These are phyloP conservation scores for Drepana arcuata DNA, from an alignment of 1,140 invertebrate genomes.

Conservation along the genomic window DNA sequence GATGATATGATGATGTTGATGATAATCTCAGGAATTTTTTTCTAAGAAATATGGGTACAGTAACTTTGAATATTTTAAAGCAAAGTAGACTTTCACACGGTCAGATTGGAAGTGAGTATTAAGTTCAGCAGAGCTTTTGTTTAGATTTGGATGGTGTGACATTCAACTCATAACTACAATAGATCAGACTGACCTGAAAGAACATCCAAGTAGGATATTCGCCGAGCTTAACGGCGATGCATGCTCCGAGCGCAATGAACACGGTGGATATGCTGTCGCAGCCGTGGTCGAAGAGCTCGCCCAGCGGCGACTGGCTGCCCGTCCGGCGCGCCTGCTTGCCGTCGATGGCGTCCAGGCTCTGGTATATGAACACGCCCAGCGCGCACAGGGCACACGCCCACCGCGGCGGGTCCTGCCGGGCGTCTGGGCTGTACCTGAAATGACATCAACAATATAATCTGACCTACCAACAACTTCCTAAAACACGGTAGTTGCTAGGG, in stretches of 20 bases:
- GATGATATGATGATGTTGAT: too few species aligned
- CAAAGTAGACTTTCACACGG: too few species aligned
- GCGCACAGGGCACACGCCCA: conserved; percentile 95
- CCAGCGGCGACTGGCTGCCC: conserved; percentile 91
- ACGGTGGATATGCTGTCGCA: conserved; percentile 98
- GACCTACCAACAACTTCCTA: too few species aligned
- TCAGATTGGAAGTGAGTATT: too few species aligned
- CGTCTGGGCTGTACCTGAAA: conserved; percentile 77
- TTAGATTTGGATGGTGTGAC: neutral
- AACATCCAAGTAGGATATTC: conserved; percentile 94
- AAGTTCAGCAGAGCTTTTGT: too few species aligned
- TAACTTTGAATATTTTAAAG: too few species aligned
- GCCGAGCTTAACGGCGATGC: conserved; percentile 92
- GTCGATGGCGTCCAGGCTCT: conserved; percentile 98
- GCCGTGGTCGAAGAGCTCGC: conserved; percentile 99
- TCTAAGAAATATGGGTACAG: too few species aligned
- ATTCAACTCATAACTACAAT: too few species aligned
- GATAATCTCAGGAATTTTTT: too few species aligned
- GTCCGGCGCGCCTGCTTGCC: conserved; percentile 99
- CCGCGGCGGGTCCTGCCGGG: conserved; percentile 82
- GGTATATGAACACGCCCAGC: conserved; percentile 96
- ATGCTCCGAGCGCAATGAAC: conserved; percentile 95
- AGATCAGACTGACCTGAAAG: conserved; percentile 77
- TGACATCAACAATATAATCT: too few species aligned
- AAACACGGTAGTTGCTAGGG: too few species aligned